A percentile compares a stretch with the other conserved stretches of the same genome.
These are phyloP conservation scores for Agrilus cyanescens DNA, from an alignment of 2,888 invertebrate genomes.

Conservation along the genomic window DNA sequence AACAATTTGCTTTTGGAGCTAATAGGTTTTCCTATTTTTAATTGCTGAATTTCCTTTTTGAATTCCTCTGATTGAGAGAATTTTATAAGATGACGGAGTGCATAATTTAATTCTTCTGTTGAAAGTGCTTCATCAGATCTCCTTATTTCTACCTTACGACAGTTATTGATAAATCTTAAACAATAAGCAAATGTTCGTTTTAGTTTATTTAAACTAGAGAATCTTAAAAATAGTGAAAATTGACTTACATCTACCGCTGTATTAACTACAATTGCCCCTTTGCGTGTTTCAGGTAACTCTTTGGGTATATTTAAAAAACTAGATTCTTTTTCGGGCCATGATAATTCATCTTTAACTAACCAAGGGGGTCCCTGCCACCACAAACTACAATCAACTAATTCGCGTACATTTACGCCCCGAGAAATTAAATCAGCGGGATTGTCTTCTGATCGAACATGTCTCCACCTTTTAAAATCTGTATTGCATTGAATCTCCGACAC, in stretches of 20 bases:
- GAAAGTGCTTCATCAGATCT: not conserved
- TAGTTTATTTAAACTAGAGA: conserved; percentile 3
- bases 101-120: conserved; percentile 2
- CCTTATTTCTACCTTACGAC: not conserved
- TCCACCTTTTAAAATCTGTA: conserved; percentile 15
- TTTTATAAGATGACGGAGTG: not conserved
- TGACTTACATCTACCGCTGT: not conserved
- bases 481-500: conserved; percentile 20
- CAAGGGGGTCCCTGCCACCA: too few species aligned
- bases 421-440: too few species aligned
- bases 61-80: conserved; percentile 3
- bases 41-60: not conserved
- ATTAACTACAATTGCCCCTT: too few species aligned
- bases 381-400: too few species aligned
- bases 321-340: not conserved
- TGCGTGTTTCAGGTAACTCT: not conserved
- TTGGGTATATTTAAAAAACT: not conserved
- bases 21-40: not conserved
- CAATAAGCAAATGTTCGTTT: conserved; percentile 3
- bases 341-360: too few species aligned
- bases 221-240: not conserved
- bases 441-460: conserved; percentile 18
- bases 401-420: too few species aligned
- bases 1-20: conserved; percentile 2
- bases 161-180: conserved; percentile 5